These are phyloP conservation scores for Rattus norvegicus DNA, from an alignment of 2,113 vertebrate species.

Conservation along the genomic window GRCr8 NC_086026.1:41086501-41087000, in stretches of 20 bases:
- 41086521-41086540: neutral
- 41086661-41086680: neutral
- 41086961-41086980: neutral
- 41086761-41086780: neutral
- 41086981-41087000: neutral
- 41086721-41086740: neutral
- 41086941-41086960: neutral
- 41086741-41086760: neutral
- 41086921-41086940: neutral
- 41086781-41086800: neutral
- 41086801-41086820: neutral
- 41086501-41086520: neutral
- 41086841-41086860: neutral
- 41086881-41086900: neutral
- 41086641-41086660: neutral
- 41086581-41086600: conserved; percentile 5
- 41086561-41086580: neutral
- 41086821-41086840: neutral
- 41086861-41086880: neutral
- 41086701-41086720: neutral
- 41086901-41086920: neutral
- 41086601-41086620: neutral
- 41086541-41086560: neutral
- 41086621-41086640: conserved; percentile 24
- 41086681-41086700: neutral